Conservation (phyloP, 2,113 vertebrate genomes). For the Triplophysa dalaica region DNA sequence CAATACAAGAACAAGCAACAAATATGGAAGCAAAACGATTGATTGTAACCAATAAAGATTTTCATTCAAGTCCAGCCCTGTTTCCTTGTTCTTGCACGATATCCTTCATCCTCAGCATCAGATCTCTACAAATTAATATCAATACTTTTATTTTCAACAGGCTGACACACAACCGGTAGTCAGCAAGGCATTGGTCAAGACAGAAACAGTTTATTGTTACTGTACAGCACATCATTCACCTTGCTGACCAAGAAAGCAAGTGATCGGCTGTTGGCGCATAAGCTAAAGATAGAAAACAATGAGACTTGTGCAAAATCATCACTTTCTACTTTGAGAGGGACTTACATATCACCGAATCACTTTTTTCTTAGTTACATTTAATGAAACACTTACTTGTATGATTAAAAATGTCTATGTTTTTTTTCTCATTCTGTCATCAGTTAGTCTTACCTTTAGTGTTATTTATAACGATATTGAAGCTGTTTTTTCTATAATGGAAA, state of each 20-base stretch:
- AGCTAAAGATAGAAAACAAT: background rate
- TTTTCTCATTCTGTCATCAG: too few species aligned
- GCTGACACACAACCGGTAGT: background rate
- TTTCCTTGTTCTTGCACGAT: background rate
- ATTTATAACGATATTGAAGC: too few species aligned
- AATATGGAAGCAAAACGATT: background rate
- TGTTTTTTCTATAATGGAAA: too few species aligned
- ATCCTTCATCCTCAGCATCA: constrained; percentile 9
- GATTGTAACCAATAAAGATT: background rate
- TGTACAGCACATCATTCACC: background rate
- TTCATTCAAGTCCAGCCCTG: constrained; percentile 2
- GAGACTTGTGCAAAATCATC: background rate
- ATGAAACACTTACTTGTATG: background rate
- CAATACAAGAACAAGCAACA: too few species aligned
- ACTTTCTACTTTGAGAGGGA: background rate
- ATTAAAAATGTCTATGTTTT: too few species aligned
- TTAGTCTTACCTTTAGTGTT: too few species aligned
- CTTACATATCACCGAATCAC: background rate
- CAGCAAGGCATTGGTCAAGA: constrained; percentile 20
- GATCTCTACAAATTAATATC: constrained; percentile 5
- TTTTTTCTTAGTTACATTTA: background rate
- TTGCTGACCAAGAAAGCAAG: constrained; percentile 22
- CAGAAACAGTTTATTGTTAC: background rate
- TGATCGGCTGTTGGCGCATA: background rate
- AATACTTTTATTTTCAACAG: constrained; percentile 20